Evolutionary conservation across 2,888 invertebrate genomes (phyloP).

Genomic region (Drosophila paramelanica): DNA sequence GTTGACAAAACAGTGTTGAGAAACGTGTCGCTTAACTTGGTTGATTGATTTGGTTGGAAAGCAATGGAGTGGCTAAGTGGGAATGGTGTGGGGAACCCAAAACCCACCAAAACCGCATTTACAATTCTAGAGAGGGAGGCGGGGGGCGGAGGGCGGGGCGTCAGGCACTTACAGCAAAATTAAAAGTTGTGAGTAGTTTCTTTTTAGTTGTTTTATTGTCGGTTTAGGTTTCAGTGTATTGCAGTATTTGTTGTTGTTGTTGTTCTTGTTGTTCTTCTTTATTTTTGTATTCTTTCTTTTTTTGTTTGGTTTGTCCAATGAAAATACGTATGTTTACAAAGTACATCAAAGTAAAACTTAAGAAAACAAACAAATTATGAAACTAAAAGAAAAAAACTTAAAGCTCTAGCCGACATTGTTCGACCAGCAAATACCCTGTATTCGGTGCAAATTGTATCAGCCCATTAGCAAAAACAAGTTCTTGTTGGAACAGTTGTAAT

Average conservation of each 20-base stretch:
- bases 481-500: no score
- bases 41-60: conserved; percentile 10
- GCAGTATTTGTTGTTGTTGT: conserved; percentile 20
- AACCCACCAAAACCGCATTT: conserved; percentile 47
- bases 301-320: conserved; percentile 39
- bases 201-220: conserved; percentile 60
- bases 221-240: conserved; percentile 38
- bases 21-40: conserved; percentile 36
- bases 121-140: neutral
- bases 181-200: conserved; percentile 28
- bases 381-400: conserved; percentile 25
- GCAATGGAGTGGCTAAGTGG: neutral
- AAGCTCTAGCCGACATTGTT: conserved; percentile 13
- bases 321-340: conserved; percentile 43
- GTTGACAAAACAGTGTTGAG: conserved; percentile 66
- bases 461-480: neutral
- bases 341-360: conserved; percentile 40
- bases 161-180: conserved; percentile 10
- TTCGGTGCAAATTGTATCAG: neutral
- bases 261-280: conserved; percentile 4
- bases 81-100: conserved; percentile 35
- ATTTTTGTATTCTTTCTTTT: neutral
- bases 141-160: neutral
- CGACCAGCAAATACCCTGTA: conserved; percentile 30
- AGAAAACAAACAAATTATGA: conserved; percentile 10